phyloP scores from a whole-genome alignment of 2,113 vertebrate genomes.

The Strigops habroptila region DNA sequence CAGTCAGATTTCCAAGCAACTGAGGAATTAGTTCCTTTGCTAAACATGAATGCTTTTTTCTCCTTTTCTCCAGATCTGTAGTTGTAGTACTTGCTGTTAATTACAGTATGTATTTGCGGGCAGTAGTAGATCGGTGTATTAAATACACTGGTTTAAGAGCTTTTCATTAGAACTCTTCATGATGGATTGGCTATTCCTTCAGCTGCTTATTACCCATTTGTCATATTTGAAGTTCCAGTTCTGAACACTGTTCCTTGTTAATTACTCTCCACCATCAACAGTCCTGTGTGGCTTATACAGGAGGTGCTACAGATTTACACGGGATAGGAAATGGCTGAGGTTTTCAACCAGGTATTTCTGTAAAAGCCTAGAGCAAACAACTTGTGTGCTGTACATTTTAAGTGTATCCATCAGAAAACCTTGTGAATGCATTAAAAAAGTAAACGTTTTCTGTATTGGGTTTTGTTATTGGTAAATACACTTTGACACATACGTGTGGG shows the following conservation, averaged over 20 bases:
- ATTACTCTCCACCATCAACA: not conserved
- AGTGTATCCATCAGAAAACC: not conserved
- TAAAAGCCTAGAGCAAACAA: not conserved
- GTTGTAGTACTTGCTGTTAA: not conserved
- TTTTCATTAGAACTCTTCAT: not conserved
- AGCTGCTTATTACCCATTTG: not conserved
- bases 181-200: not conserved
- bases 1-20: not conserved
- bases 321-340: not conserved
- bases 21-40: not conserved
- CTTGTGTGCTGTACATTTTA: not conserved
- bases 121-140: not conserved
- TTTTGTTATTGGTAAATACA: not conserved
- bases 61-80: not conserved
- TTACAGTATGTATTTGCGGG: not conserved
- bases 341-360: not conserved
- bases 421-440: not conserved
- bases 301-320: not conserved
- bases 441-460: not conserved
- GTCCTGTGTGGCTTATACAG: not conserved
- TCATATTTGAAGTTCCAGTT: not conserved
- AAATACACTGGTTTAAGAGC: not conserved
- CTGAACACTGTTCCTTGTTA: not conserved
- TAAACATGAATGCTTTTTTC: not conserved
- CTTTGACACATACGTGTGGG: not conserved